Evolutionary conservation across 2,113 vertebrate species (phyloP).

Genomic region (Mesitornis unicolor): DNA sequence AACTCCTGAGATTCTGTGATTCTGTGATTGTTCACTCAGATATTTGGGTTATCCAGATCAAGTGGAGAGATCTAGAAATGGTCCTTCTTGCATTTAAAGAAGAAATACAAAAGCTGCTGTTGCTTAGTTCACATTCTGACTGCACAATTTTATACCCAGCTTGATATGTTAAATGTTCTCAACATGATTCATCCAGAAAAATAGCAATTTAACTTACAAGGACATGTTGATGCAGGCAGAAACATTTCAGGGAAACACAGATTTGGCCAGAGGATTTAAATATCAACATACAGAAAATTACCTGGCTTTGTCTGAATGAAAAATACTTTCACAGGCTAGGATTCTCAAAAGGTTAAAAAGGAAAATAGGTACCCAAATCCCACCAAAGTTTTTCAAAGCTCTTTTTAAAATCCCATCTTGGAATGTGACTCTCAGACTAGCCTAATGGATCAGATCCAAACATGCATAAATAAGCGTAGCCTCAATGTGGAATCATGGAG

Average conservation of each 20-base stretch:
- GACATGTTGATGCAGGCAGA: not conserved
- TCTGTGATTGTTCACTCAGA: not conserved
- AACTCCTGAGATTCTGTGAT: too few relatives aligned
- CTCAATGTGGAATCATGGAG: not conserved
- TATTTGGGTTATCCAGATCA: not conserved
- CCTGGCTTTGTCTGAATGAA: not conserved
- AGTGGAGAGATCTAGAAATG: not conserved
- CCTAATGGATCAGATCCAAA: not conserved
- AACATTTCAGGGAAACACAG: not conserved
- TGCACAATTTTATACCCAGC: not conserved
- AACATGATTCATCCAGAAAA: slow-evolving; percentile 4
- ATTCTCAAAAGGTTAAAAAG: not conserved
- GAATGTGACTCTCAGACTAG: not conserved
- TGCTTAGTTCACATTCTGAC: not conserved
- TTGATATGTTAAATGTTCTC: not conserved
- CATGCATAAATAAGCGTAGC: fast-evolving
- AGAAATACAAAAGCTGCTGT: not conserved
- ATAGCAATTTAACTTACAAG: not conserved
- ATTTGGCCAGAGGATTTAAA: not conserved
- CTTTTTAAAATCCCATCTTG: not conserved
- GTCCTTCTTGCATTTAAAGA: not conserved
- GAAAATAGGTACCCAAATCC: not conserved
- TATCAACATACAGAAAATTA: not conserved
- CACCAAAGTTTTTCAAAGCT: not conserved
- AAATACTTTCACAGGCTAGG: not conserved